Percentiles rank a stretch among this genome's conserved stretches.
Conservation (phyloP, 1,140 invertebrate species). For the Drosophila nannoptera region DNA sequence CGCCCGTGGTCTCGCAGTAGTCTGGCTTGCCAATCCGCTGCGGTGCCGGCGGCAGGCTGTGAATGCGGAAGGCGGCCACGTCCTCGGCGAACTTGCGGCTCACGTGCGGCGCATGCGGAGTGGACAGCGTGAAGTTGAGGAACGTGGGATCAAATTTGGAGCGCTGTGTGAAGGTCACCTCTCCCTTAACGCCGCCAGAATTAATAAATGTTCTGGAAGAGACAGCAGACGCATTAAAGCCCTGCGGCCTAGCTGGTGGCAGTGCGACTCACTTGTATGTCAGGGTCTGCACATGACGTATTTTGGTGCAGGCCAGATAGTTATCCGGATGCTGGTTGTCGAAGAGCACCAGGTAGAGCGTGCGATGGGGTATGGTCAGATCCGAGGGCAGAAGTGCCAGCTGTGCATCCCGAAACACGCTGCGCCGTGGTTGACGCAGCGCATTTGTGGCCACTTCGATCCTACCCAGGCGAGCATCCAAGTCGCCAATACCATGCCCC, state of each 20-base stretch:
- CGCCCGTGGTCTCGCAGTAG: slow-evolving; percentile 84
- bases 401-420: slow-evolving; percentile 83
- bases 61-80: slow-evolving; percentile 82
- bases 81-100: slow-evolving; percentile 79
- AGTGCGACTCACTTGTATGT: slow-evolving; percentile 84
- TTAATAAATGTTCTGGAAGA: slow-evolving; percentile 86
- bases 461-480: slow-evolving; percentile 88
- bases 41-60: slow-evolving; percentile 84
- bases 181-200: slow-evolving; percentile 89
- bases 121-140: slow-evolving; percentile 86
- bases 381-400: slow-evolving; percentile 84
- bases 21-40: slow-evolving; percentile 80
- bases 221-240: not conserved
- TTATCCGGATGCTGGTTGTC: slow-evolving; percentile 88
- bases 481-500: slow-evolving; percentile 87
- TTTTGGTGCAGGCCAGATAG: slow-evolving; percentile 91
- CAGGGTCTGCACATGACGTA: slow-evolving; percentile 84
- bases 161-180: slow-evolving; percentile 88
- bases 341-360: slow-evolving; percentile 91
- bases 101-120: slow-evolving; percentile 49
- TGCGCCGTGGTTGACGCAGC: slow-evolving; percentile 80
- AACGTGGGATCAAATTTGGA: slow-evolving; percentile 92
- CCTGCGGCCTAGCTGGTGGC: not conserved
- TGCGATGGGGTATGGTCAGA: slow-evolving; percentile 85
- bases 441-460: slow-evolving; percentile 84